Evolutionary conservation across 2,113 vertebrate genomes (phyloP), one percentile per base, ranked within the genome.

Genomic region (Aramus guarauna): DNA sequence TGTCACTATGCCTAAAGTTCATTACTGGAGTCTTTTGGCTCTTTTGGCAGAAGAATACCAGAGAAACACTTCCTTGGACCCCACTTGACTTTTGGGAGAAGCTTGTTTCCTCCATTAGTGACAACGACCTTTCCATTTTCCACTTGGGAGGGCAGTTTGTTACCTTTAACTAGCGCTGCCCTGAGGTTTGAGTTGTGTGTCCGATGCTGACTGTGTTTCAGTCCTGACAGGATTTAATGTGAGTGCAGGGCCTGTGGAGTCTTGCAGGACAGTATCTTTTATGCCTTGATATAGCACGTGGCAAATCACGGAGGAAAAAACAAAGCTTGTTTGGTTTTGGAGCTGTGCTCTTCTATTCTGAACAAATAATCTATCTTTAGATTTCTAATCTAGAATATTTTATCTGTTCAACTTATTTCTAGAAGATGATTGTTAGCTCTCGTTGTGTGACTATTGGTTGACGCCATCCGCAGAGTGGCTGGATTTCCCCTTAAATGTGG

Each of bases 221-320:
- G 23, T 63, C 2, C 39, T 8, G 1, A 47, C n/a, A 32, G 78
- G 37, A 16, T 34, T 55, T 36, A 15, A 11, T 39, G 21, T 0
- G 4, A 32, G 41, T 2, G 0, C 15, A 4, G 41, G 56, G 48
- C 34, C 56, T 9, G 3, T 20, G 60, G 26, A 12, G 22, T 62
- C 52, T 22, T 36, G 11, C 15, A n/a, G 82, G 88, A 5, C 1
- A 2, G 4, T 19, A 2, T 19, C 30, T 74, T 27, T 23, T 11
- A 1, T 26, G 34, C 58, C 41, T 75, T 32, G 58, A 2, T 48
- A 10, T 13, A 36, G 26, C 6, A 4, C 0, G 1, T 68, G 43
- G 11, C 15, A 23, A 30, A 20, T 93, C 58, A 17, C 7, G 1
- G 22, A 47, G 60, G 39, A 8, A 12, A 30, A 58, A 55, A 23